Conservation (phyloP, 2,113 vertebrate species). For the Gopherus evgoodei region DNA sequence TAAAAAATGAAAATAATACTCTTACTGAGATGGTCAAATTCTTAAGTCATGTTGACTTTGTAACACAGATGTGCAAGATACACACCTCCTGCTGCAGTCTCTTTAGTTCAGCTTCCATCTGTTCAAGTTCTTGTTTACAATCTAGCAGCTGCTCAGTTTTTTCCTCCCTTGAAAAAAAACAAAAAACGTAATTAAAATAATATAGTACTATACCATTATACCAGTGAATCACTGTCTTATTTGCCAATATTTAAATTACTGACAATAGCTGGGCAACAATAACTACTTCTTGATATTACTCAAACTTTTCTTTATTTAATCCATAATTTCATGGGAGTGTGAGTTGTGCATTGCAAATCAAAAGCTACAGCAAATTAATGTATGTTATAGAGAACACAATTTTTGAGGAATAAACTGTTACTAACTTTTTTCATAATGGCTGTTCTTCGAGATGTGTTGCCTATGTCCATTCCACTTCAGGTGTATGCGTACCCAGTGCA, state of each 20-base stretch:
- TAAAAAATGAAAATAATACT: not conserved
- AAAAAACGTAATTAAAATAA: constrained; percentile 11
- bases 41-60: not conserved
- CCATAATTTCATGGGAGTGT: not conserved
- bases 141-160: constrained; percentile 97
- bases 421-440: not conserved
- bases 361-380: not conserved
- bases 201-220: not conserved
- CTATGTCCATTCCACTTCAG: not conserved
- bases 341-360: not conserved
- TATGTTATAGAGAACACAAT: not conserved
- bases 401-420: not conserved
- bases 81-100: constrained; percentile 94
- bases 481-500: not conserved
- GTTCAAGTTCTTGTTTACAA: constrained; percentile 95
- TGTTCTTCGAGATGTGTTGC: not conserved
- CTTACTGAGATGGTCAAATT: not conserved
- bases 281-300: not conserved
- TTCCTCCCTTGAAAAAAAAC: constrained; percentile 87
- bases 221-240: not conserved
- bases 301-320: not conserved
- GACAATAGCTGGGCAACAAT: not conserved
- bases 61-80: not conserved
- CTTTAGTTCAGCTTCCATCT: constrained; percentile 92
- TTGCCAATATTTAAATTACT: not conserved